Percentiles rank a stretch among this genome's conserved stretches.
phyloP scores from a whole-genome alignment of 2,888 invertebrate species.

The Hydropsyche betteni region DNA sequence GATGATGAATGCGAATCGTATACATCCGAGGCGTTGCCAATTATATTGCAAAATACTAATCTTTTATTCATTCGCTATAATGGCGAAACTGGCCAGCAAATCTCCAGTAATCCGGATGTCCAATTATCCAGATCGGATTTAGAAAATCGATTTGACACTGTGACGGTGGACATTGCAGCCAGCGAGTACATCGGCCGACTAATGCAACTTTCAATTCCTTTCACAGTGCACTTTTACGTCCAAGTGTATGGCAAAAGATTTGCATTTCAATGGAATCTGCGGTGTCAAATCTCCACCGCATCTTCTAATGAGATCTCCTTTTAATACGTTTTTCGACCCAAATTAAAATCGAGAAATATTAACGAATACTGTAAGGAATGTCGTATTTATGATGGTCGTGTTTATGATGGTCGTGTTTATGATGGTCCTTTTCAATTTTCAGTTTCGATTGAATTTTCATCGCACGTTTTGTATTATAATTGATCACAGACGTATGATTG shows the following conservation, averaged over 20 bases:
- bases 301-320: background rate
- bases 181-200: background rate
- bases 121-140: constrained; percentile 25
- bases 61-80: background rate
- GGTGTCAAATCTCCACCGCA: background rate
- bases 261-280: background rate
- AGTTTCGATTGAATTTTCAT: too few species aligned
- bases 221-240: too few species aligned
- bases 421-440: too few species aligned
- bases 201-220: background rate
- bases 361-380: too few species aligned
- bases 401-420: too few species aligned
- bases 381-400: too few species aligned
- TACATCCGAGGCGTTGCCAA: too few species aligned
- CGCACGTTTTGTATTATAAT: too few species aligned
- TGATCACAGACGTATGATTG: too few species aligned
- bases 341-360: too few species aligned
- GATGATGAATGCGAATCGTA: too few species aligned
- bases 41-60: background rate
- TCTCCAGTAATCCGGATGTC: background rate
- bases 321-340: too few species aligned
- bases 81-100: background rate
- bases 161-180: background rate
- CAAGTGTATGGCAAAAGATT: background rate
- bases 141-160: constrained; percentile 15